A percentile compares a stretch with the other conserved stretches of the same genome.
These are phyloP conservation scores for Venustaconcha ellipsiformis DNA, from an alignment of 1,140 invertebrate genomes.

Conservation along the genomic window DNA sequence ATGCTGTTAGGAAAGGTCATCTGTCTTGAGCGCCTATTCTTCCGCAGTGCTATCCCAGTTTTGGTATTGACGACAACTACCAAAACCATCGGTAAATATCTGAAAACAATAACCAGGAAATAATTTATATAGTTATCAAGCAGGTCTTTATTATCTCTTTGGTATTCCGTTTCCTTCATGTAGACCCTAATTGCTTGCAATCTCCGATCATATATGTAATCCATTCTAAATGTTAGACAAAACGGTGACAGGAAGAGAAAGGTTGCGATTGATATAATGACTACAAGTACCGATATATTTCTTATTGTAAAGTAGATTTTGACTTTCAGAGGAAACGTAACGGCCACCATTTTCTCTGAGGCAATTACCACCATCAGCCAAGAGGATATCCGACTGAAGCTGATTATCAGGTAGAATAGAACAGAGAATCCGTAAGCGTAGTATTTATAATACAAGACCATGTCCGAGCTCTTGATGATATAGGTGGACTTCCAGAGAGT, in stretches of 20 bases:
- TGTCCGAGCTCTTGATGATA: constrained; percentile 22
- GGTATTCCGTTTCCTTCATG: constrained; percentile 9
- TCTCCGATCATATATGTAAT: not conserved
- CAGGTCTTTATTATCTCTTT: not conserved
- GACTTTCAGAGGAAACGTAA: constrained; percentile 25
- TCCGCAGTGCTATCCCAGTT: constrained; percentile 12
- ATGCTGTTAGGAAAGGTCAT: constrained; percentile 3
- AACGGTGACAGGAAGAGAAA: not conserved
- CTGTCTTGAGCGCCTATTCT: constrained; percentile 15
- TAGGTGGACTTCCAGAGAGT: constrained; percentile 18
- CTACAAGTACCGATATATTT: not conserved
- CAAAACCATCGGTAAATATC: constrained; percentile 16
- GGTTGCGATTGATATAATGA: not conserved
- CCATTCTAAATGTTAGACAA: not conserved
- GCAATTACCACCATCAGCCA: constrained; percentile 26
- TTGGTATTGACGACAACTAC: constrained; percentile 18
- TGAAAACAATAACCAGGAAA: constrained; percentile 16
- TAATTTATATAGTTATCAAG: constrained; percentile 19
- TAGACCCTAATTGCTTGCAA: not conserved
- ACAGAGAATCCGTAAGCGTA: not conserved
- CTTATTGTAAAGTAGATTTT: not conserved
- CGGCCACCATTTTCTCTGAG: constrained; percentile 23
- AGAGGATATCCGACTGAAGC: constrained; percentile 18
- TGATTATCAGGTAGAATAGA: constrained; percentile 17
- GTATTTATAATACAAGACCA: not conserved